These are phyloP conservation scores for Yponomeuta cagnagella DNA, from an alignment of 2,888 invertebrate species.

Conservation along the genomic window DNA sequence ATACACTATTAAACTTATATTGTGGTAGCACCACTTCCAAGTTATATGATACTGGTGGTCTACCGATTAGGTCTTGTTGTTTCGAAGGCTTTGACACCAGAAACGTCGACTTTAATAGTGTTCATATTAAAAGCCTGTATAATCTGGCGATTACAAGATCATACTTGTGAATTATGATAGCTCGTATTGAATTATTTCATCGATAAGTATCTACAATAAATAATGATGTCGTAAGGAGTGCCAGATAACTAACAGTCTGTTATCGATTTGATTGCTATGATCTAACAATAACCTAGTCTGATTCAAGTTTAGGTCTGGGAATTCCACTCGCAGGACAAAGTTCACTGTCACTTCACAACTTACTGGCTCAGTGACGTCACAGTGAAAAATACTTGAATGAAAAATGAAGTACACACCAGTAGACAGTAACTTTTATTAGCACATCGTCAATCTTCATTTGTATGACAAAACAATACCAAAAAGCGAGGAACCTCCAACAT, in stretches of 20 bases:
- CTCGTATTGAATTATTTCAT: constrained; percentile 12
- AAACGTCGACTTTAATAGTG: too few species aligned
- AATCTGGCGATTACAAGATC: too few species aligned
- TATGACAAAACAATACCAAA: not conserved
- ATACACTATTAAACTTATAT: too few species aligned
- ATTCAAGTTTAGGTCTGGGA: not conserved
- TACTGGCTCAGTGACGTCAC: too few species aligned
- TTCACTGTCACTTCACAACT: not conserved
- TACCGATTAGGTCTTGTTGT: too few species aligned
- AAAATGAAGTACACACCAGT: too few species aligned
- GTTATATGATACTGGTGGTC: too few species aligned
- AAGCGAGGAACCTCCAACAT: not conserved
- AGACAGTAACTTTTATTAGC: not conserved
- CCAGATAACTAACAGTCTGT: not conserved
- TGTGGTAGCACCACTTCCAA: too few species aligned
- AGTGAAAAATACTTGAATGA: too few species aligned
- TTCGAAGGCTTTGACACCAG: too few species aligned
- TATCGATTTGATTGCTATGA: not conserved
- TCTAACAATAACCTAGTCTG: not conserved
- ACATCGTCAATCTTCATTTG: not conserved
- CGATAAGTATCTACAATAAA: constrained; percentile 9
- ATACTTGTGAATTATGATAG: constrained; percentile 9
- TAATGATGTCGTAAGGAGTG: not conserved
- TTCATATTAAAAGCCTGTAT: too few species aligned
- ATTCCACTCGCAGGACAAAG: not conserved